Evolutionary conservation across 2,113 vertebrate genomes (phyloP), one percentile per base, ranked within the genome.

Genomic region (Oncorhynchus clarkii): DNA sequence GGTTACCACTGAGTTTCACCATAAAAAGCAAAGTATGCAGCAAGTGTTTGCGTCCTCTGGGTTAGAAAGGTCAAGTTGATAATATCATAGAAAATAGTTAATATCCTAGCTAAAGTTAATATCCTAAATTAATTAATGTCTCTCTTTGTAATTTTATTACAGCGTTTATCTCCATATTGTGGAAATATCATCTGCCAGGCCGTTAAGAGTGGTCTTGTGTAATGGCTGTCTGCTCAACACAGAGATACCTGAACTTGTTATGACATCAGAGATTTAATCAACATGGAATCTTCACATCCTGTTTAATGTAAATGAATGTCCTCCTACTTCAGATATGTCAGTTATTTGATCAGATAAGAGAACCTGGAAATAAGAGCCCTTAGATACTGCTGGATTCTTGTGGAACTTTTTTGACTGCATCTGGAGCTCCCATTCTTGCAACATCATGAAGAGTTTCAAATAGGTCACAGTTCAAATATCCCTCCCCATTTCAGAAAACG

Each of bases 171-270:
- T 5, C 31, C 29, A 68, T 82, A 45, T 85, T 88, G 79, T 67
- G 72, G 7, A 67, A 74, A 67, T 51, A 67, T 6, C 27, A 81
- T 77, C 31, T 85, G 75, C 57, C 84, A 26, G 3, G 13, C 45
- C 65, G n/a, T 67, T 39, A 76, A 76, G 57, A 78, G 75, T 75
- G n/a, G 71, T 76, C 72, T 70, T 76, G 75, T 80, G 27, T 27
- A 29, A 67, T 85, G 73, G 82, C 77, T 84, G 80, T 85, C 87
- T 83, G 75, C 76, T 78, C 75, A 77, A 70, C 72, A 80, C 39
- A 67, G 64, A 73, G 69, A 22, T 59, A 76, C 6, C 51, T 77
- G 67, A 66, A 31, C 67, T 71, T 22, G 69, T 3, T 77, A 71
- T 54, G 54, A 66, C 73, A 59, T 71, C 39, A 18, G 26, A 29